These are phyloP conservation scores for Protodeltote pygarga DNA, from an alignment of 2,888 invertebrate genomes.

Conservation along the genomic window DNA sequence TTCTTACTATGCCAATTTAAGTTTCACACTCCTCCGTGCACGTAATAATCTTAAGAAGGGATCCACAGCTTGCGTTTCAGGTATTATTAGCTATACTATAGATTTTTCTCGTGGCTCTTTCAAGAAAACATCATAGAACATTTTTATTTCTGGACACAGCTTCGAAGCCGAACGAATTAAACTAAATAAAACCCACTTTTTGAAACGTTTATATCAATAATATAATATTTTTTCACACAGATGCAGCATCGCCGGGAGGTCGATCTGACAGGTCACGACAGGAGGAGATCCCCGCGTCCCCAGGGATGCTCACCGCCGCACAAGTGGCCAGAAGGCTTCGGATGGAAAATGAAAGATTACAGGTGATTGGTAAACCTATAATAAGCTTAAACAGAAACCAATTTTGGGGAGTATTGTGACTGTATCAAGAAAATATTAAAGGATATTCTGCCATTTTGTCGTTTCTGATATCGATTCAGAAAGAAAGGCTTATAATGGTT, in stretches of 20 bases:
- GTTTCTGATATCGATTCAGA: conserved; percentile 10
- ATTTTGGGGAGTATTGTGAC: conserved; percentile 27
- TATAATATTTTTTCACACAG: conserved; percentile 54
- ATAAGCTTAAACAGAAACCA: conserved; percentile 27
- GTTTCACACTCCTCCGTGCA: no score
- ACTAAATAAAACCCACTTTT: no score
- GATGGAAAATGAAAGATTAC: conserved; percentile 92
- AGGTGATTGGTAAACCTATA: conserved; percentile 68
- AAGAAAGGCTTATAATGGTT: background rate
- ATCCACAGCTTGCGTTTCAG: no score
- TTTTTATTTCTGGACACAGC: no score
- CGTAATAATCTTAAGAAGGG: no score
- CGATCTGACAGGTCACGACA: conserved; percentile 80
- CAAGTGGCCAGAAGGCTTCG: conserved; percentile 89
- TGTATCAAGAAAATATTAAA: background rate
- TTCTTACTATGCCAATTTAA: no score
- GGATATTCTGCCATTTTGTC: no score
- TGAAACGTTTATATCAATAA: conserved; percentile 4
- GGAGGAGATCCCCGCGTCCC: conserved; percentile 83
- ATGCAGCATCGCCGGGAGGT: conserved; percentile 78
- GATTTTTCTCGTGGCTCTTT: no score
- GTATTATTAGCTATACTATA: no score
- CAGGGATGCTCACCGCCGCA: conserved; percentile 85
- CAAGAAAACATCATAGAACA: no score
- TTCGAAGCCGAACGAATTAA: no score